Evolutionary conservation across 2,797 vertebrate genomes (phyloP), one percentile per base, ranked within the genome.

Genomic region (Macropodus opercularis): DNA sequence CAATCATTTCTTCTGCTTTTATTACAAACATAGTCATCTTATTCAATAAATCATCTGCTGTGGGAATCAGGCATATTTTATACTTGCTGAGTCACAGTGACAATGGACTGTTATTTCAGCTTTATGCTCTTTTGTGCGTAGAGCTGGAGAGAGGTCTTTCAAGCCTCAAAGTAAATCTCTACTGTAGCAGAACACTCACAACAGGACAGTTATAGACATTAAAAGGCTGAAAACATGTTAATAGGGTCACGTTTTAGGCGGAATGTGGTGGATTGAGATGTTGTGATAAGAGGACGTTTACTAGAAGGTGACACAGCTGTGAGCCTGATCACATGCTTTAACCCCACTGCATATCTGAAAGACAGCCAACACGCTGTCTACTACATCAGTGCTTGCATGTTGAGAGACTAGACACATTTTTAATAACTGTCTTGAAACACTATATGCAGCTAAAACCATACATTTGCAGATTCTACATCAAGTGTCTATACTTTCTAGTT

Each of bases 1-100:
- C 85, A 84, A 87, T 89, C 77, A 89, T 81, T 87, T 77, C 77
- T 86, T 81, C 77, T 85, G 85, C 71, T 87, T n/a, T 87, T 89
- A 87, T 89, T 85, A 87, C 81, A 81, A 87, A 85, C 78, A 77
- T 63, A 68, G 69, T 47, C 67, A 69, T 77, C 76, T 65, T 54
- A 42, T 77, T 83, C 72, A 36, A 83, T 87, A 83, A 87, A 86
- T 90, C 87, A 88, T 84, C 77, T 64, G 61, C 63, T 51, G 58
- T 71, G 80, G 39, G 80, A 88, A 86, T 83, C 77, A 80, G 75
- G 75, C 85, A 84, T 84, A 86, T 87, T 86, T 88, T 79, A 79
- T 65, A 69, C 70, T 38, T 74, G 41, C 80, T 79, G 81, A 86
- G 69, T 84, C 76, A 78, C 71, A 74, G 77, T 64, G 58, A 83